phyloP scores from a whole-genome alignment of 2,797 vertebrate species.

The Scyliorhinus canicula region DNA sequence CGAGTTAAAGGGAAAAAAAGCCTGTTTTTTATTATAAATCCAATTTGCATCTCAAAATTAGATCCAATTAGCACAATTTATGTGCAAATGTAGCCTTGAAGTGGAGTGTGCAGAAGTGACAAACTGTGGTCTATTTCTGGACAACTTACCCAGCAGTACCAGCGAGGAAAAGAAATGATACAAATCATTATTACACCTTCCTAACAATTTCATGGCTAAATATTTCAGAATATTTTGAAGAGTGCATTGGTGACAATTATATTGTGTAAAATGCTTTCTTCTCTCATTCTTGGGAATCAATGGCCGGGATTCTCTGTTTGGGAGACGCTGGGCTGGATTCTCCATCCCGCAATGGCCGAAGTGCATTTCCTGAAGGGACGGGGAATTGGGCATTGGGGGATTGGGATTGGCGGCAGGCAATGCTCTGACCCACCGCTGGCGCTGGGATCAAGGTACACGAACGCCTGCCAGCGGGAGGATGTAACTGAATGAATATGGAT shows the following conservation, averaged over 20 bases:
- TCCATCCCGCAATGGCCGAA: no score
- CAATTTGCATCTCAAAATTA: background rate
- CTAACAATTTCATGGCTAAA: background rate
- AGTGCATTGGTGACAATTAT: background rate
- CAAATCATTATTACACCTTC: background rate
- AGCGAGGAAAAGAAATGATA: background rate
- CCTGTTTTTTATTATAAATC: background rate
- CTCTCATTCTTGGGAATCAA: background rate
- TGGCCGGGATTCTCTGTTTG: no score
- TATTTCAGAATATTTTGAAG: background rate
- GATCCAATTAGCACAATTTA: constrained; percentile 5
- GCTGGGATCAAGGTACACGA: no score
- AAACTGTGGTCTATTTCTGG: background rate
- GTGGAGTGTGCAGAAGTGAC: background rate
- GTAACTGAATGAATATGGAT: no score
- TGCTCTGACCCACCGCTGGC: no score
- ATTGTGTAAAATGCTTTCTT: background rate
- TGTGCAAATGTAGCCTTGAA: background rate
- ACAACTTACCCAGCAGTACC: background rate
- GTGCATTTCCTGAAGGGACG: no score
- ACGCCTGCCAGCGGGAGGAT: no score
- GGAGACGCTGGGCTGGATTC: no score
- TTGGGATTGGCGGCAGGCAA: no score
- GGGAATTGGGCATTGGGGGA: no score
- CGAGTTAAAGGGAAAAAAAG: background rate